Evolutionary conservation across 2,888 invertebrate genomes (phyloP).

Genomic region (Latheticus oryzae): DNA sequence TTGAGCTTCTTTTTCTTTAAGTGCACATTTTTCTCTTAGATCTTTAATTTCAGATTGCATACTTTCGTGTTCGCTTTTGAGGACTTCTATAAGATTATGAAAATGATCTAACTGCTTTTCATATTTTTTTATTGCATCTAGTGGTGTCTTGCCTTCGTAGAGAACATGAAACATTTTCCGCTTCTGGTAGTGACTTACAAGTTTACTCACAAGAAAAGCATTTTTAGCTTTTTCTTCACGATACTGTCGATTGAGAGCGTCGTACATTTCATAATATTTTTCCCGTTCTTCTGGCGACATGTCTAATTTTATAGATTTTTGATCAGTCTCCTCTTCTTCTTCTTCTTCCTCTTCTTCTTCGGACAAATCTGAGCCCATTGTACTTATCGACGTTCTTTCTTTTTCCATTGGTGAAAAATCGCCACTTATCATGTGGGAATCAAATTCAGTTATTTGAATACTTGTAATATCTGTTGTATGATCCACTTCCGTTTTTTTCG

Average conservation of each 20-base stretch:
- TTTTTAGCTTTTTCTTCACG: conserved; percentile 20
- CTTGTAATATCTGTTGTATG: too few relatives aligned
- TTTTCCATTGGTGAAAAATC: too few relatives aligned
- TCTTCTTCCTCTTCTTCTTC: conserved; percentile 5
- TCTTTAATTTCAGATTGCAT: conserved; percentile 10
- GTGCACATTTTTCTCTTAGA: neutral
- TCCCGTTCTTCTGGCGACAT: conserved; percentile 4
- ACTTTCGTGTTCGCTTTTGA: neutral
- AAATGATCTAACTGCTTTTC: conserved; percentile 29
- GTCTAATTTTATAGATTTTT: conserved; percentile 4
- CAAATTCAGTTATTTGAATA: too few relatives aligned
- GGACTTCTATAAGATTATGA: neutral
- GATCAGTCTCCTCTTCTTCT: conserved; percentile 10
- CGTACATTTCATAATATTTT: conserved; percentile 16
- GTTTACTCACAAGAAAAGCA: conserved; percentile 7
- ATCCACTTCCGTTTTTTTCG: too few relatives aligned
- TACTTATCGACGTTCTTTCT: too few relatives aligned
- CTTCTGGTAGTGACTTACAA: conserved; percentile 22
- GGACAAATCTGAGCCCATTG: too few relatives aligned
- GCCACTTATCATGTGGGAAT: too few relatives aligned
- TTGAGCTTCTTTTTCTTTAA: conserved; percentile 6
- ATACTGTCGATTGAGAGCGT: neutral
- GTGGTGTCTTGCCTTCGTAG: conserved; percentile 15
- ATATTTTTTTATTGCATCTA: conserved; percentile 17
- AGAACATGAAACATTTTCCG: conserved; percentile 28